Evolutionary conservation across 1,140 invertebrate species (phyloP), one percentile per base, ranked within the genome.

Genomic region (Bombus vancouverensis): DNA sequence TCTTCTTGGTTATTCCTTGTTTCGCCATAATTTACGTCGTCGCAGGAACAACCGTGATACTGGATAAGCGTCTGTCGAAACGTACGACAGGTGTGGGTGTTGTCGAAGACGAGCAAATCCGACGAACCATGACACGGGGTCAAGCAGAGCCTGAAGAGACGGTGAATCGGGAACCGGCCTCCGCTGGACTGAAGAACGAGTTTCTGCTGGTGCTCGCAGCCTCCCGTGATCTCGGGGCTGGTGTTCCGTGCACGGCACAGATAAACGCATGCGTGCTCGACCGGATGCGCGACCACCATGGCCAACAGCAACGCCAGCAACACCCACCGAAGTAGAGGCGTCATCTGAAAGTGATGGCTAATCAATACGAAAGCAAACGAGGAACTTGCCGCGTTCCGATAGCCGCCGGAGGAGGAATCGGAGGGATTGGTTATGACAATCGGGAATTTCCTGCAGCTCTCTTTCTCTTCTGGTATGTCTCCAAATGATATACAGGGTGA

Each of bases 341-440:
- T 93, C 92, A 94, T 94, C 94, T 94, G 94, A 94, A 93, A 93
- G 86, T 93, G 94, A 95, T 95, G 93, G 94, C 89, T 94, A 95
- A 95, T 95, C 95, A 95, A 95, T 95, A 95, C 81, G 86, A 79
- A 84, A 87, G 77, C 85, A 70, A 81, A 89, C 86, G 88, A 72
- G 73, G 79, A 79, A 82, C 79, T 39, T n/a, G 62, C 65, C 68
- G 87, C 88, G 88, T 89, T 83, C 88, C 88, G 81, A 89, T 89
- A 76, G 44, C 18, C 32, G 66, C n/a, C 73, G 72, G 72, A 88
- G 71, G 78, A 87, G 65, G 57, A 42, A 47, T 79, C 79, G 78
- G 68, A 76, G 74, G 79, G 74, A 85, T 72, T 72, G 83, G 62
- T 81, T 81, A 83, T 72, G 80, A 80, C 76, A 42, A 89, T 87